Evolutionary conservation across 2,888 invertebrate genomes (phyloP), one percentile per base, ranked within the genome.

Genomic region (Perizoma affinitatum): DNA sequence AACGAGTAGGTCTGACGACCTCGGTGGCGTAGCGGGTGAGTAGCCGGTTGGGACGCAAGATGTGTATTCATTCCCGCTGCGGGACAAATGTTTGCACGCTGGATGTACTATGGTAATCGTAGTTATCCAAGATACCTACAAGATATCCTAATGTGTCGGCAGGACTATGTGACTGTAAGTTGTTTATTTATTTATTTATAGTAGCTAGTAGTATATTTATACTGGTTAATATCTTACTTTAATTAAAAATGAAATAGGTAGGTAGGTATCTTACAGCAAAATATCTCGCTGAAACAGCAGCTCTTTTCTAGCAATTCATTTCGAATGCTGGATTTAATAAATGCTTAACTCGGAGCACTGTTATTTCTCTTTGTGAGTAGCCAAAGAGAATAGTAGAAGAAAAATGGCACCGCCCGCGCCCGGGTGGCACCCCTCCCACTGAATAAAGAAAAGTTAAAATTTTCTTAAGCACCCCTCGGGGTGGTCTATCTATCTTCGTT

Each of bases 361-460:
- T 86, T 87, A 86, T 87, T 88, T 87, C 87, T 84, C 87, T 89
- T 89, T 88, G 88, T 87, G 82, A 86, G 80, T 83, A 83, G 84
- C 85, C 87, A 87, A 86, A 89, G 89, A 90, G 90, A 90, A 90
- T 88, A 69, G 79, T 82, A 80, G 78, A 86, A 90, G 90, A 92
- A 92, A 92, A 80, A 79, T 80, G 80, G 75, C 56, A 11, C 46
- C 38, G 22, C 53, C 45, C 34, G 40, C 42, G 33, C 22, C 22
- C 22, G 50, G 46, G 48, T 7, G 45, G 40, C 51, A n/a, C 33
- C 69, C 78, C 70, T 63, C 76, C 76, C 81, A 75, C 79, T 83
- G 90, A 88, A 91, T 91, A 92, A 92, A 91, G 91, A 91, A 91
- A 92, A 92, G 87, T 92, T 91, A 90, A 91, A 92, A 92, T 91